These are phyloP conservation scores for Anser cygnoides DNA, from an alignment of 2,113 vertebrate genomes.

Conservation along the genomic window DNA sequence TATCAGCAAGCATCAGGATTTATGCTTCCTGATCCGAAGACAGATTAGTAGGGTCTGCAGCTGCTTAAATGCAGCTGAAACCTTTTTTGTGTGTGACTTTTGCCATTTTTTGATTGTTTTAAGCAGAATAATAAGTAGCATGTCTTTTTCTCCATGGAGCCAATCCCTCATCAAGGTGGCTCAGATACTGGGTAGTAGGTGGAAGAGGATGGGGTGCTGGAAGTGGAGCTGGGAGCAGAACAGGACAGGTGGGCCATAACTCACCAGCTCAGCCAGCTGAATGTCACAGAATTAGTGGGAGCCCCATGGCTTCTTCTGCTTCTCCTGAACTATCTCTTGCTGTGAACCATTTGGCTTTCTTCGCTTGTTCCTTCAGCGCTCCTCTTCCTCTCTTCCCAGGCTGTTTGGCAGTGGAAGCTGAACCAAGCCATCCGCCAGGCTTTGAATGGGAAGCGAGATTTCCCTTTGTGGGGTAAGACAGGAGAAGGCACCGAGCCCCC, in stretches of 20 bases:
- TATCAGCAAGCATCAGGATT: neutral
- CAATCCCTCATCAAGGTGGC: neutral
- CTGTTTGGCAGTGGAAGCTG: constrained; percentile 76
- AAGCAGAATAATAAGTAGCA: neutral
- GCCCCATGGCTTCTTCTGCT: accelerated
- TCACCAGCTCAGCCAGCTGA: neutral
- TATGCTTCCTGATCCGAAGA: neutral
- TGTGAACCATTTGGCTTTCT: neutral
- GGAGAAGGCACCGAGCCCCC: neutral
- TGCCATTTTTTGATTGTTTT: neutral
- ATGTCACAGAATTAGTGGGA: neutral
- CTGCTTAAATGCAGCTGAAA: neutral
- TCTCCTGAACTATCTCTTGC: accelerated
- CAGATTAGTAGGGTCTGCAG: neutral
- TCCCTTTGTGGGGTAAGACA: constrained; percentile 59
- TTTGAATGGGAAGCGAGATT: constrained; percentile 65
- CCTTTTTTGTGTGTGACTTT: neutral
- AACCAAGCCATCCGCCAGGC: constrained; percentile 75
- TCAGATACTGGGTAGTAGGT: neutral
- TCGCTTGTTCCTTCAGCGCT: neutral
- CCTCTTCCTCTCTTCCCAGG: constrained; percentile 40
- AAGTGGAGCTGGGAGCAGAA: no score
- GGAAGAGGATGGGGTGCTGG: neutral
- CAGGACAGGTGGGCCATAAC: no score
- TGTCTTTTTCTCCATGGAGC: neutral